Conservation (phyloP, 2,113 vertebrate genomes). For the Phainopepla nitens region DNA sequence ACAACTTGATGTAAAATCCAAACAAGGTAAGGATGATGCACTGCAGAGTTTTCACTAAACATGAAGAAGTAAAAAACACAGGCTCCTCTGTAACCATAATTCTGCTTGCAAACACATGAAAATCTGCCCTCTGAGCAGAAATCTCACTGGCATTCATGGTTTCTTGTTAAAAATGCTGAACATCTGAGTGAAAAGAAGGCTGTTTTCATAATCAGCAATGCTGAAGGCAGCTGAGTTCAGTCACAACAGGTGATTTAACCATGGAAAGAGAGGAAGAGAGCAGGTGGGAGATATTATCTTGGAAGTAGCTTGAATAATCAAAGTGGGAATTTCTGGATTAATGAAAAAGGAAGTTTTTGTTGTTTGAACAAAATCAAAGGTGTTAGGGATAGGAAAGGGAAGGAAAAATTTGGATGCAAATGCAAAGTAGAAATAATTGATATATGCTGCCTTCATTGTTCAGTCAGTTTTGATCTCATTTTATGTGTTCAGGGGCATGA, state of each 20-base stretch:
- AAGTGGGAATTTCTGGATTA: not conserved
- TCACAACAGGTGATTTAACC: not conserved
- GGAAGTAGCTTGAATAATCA: not conserved
- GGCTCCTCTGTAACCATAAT: not conserved
- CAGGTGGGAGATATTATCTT: not conserved
- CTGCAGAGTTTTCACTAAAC: not conserved
- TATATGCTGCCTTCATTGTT: not conserved
- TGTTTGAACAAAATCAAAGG: not conserved
- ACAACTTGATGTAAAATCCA: not conserved
- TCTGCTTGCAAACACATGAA: not conserved
- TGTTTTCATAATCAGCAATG: not conserved
- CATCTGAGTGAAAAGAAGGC: not conserved
- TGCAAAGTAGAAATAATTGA: not conserved
- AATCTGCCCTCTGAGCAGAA: not conserved
- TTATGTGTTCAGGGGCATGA: not conserved
- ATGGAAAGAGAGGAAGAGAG: not conserved
- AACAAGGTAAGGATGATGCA: not conserved
- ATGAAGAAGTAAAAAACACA: not conserved
- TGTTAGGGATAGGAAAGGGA: not conserved
- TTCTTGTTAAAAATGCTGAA: not conserved
- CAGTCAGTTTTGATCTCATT: not conserved
- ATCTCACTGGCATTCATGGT: not conserved
- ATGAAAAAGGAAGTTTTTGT: not conserved
- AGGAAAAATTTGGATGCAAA: not conserved
- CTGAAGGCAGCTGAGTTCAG: not conserved